Base-by-base conservation (phyloP, 2,888 invertebrate species). In the Beris chalybata region DNA sequence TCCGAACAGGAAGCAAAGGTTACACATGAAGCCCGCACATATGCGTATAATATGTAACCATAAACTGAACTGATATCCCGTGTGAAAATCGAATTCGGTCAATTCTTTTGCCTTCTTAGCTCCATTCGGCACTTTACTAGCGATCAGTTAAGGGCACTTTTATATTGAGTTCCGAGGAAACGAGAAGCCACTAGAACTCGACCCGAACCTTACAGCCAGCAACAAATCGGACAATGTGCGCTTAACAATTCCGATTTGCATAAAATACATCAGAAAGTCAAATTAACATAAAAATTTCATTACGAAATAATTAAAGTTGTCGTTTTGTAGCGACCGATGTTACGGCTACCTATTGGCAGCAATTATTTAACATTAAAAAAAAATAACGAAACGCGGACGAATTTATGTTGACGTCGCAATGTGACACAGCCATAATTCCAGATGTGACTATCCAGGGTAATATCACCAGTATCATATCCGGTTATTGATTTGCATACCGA, bases 401-500 rank as follows among this genome's bases (percentile, higher is more conserved):
- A 61, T 61, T 61, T 61, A 61, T 61, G 61, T 32, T 47, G 43
- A 50, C 61, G 50, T 50, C 38, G 50, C 52, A 15, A 61, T 32
- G 61, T 38, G 50, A 61, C n/a, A 13, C 12, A 6, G 45, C n/a
- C 48, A 13, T 12, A 56, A 29, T 13, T 58, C 30, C 58, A 59
- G 43, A 61, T 48, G 54, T 52, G 52, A 32, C 32, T 61, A 61
- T 61, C 61, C 32, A 32, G 52, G 61, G 15, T 50, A 61, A 50
- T 50, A 61, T 50, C 50, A 50, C 31, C 22, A 50, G 61, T 38
- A 44, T 52, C 64, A 64, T 64, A 64, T 64, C 64, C 64, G 64
- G 64, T 64, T 64, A 64, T 64, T 64, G 64, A 64, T 64, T 64
- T 64, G 64, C 64, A 64, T 64, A 64, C 44, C 47, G 47, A 64